Conservation (phyloP, 2,888 invertebrate species). For the Volucella inflata region DNA sequence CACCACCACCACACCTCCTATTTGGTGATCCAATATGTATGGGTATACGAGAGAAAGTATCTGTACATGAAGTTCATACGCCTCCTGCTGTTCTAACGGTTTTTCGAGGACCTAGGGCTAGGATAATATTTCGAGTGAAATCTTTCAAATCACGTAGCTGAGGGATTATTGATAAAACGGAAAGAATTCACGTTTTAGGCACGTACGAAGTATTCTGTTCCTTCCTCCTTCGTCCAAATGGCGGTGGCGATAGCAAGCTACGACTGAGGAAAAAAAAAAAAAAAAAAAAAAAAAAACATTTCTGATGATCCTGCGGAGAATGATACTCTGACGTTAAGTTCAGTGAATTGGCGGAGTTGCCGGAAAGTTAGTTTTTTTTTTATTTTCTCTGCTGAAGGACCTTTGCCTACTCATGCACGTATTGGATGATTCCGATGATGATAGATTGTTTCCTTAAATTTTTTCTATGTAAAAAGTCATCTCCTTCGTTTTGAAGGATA, state of each 20-base stretch:
- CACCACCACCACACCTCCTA: constrained; percentile 12
- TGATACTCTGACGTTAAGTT: constrained; percentile 60
- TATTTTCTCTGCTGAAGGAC: constrained; percentile 36
- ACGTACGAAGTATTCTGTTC: constrained; percentile 60
- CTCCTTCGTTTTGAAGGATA: constrained; percentile 35
- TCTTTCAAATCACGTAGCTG: constrained; percentile 72
- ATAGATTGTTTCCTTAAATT: constrained; percentile 67
- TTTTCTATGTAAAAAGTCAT: constrained; percentile 46
- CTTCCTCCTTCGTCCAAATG: constrained; percentile 34
- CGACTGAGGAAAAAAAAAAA: not conserved
- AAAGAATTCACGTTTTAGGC: constrained; percentile 71
- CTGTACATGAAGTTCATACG: constrained; percentile 56
- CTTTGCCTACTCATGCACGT: constrained; percentile 74
- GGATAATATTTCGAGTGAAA: constrained; percentile 41
- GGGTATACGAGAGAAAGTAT: not conserved
- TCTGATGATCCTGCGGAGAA: constrained; percentile 52
- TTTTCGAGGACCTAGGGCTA: not conserved
- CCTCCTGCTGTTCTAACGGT: constrained; percentile 10
- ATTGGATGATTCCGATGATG: constrained; percentile 67
- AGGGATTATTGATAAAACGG: constrained; percentile 73
- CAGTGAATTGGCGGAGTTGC: constrained; percentile 56
- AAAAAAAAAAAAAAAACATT: constrained; percentile 25
- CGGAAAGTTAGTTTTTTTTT: constrained; percentile 34
- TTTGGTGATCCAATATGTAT: no score
- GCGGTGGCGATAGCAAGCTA: constrained; percentile 3